Base-by-base conservation (phyloP, 30 jellyfish, hydroid and myxozoan genomes). In the Aurelia aurita region DNA sequence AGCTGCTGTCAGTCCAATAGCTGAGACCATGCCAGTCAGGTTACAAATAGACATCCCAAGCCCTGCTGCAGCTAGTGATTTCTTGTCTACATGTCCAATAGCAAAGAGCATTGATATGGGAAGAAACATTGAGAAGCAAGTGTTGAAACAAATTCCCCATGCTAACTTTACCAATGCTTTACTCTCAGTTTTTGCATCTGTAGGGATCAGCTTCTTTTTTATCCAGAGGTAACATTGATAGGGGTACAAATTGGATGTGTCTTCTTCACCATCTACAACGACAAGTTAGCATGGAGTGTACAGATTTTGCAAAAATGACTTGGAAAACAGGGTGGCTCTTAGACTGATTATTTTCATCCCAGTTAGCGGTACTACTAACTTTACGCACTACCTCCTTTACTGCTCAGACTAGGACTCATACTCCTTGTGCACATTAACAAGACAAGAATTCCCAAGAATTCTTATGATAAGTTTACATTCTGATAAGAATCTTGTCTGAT, bases 61-160 rank as follows among this genome's bases (percentile, higher is more conserved):
- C 20, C 95, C 95, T 13, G 77, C 77, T 23, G 79, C 89, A 6
- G 95, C 95, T 45, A 86, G 39, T 5, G 47, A 23, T 5, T 15
- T 45, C 75, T 86, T 86, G 27, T 87, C 89, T 9, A 49, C 45
- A 23, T 74, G 95, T 14, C 95, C 95, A 29, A 86, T 51, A 46
- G 55, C 72, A 58, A 86, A 68, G 18, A 65, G 35, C 80, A 68
- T 55, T 0, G 89, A 2, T 7, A 74, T 13, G 46, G 95, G 95
- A 16, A 86, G 75, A 69, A 86, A 63, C 39, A 86, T 51, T 29
- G 29, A 60, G 39, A 74, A 59, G 51, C 74, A 86, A n/a, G 55
- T 34, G 64, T 64, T 86, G 58, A 63, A 44, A 29, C 88, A 59
- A 44, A 76, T 32, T 34, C 83, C 88, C 89, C 89, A 86, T 29